A percentile compares a stretch with the other conserved stretches of the same genome.
These are phyloP conservation scores for Anthopleura xanthogrammica DNA, from an alignment of 92 coral and sea anemone genomes.

Conservation along the genomic window DNA sequence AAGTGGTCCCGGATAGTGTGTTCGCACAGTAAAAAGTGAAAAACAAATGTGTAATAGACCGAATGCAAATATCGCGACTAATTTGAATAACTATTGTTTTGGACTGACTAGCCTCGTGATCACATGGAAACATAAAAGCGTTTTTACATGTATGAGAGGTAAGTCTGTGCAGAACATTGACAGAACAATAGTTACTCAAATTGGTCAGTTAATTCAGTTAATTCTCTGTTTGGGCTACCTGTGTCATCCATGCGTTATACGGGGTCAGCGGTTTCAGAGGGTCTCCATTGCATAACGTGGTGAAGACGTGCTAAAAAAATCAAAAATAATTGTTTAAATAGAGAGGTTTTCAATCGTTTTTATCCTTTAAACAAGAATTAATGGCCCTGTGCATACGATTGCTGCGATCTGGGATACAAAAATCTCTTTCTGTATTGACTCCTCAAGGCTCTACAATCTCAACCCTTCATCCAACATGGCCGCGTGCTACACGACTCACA, in stretches of 20 bases:
- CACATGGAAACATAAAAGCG: too few relatives aligned
- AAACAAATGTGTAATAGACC: too few relatives aligned
- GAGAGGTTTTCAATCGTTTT: neutral
- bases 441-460: neutral
- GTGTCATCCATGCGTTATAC: neutral
- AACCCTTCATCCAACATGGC: constrained; percentile 22
- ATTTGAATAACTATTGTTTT: too few relatives aligned
- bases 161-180: too few relatives aligned
- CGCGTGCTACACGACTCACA: neutral
- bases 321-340: neutral
- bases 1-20: too few relatives aligned
- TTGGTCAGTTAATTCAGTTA: too few relatives aligned
- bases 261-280: neutral
- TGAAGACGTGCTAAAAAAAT: neutral
- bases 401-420: constrained; percentile 1
- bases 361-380: neutral
- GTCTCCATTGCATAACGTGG: neutral
- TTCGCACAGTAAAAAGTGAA: too few relatives aligned
- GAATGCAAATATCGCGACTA: too few relatives aligned
- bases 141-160: too few relatives aligned
- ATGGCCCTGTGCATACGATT: constrained; percentile 15
- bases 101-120: too few relatives aligned
- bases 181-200: too few relatives aligned
- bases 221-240: neutral
- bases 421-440: neutral